A percentile compares a stretch with the other conserved stretches of the same genome.
These are phyloP conservation scores for Lycaena phlaeas DNA, from an alignment of 2,888 invertebrate genomes.

Conservation along the genomic window DNA sequence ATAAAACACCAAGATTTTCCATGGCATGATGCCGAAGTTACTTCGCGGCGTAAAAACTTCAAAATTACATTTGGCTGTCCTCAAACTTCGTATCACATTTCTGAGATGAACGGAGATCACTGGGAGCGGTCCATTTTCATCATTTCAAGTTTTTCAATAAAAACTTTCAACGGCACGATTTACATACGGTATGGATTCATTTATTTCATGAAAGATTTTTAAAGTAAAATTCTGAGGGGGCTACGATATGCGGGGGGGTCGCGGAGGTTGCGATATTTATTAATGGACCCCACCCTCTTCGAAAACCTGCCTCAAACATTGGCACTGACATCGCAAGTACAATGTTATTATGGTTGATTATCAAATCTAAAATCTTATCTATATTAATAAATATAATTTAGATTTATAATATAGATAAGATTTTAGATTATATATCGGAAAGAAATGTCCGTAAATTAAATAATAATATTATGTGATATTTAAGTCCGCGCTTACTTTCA, in stretches of 20 bases:
- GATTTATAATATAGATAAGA: too few species aligned
- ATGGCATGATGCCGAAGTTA: slow-evolving; percentile 4
- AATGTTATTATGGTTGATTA: too few species aligned
- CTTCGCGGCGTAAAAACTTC: slow-evolving; percentile 3
- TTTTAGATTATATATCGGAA: too few species aligned
- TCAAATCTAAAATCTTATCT: too few species aligned
- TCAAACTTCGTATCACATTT: slow-evolving; percentile 17
- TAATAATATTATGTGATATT: too few species aligned
- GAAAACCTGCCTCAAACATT: neutral
- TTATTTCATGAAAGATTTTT: slow-evolving; percentile 65
- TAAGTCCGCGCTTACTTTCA: too few species aligned
- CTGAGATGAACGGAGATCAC: slow-evolving; percentile 39
- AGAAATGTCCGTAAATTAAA: too few species aligned
- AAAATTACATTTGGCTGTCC: slow-evolving; percentile 8
- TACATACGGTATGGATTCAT: slow-evolving; percentile 69
- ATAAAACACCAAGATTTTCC: neutral
- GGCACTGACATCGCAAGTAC: neutral
- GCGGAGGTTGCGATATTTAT: neutral
- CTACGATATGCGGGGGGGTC: slow-evolving; percentile 35
- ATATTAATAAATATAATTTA: too few species aligned
- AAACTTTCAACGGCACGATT: slow-evolving; percentile 67
- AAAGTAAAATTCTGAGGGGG: slow-evolving; percentile 56
- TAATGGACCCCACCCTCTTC: neutral
- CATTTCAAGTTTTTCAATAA: slow-evolving; percentile 72
- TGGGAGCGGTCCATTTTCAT: slow-evolving; percentile 64